Base-by-base conservation (phyloP, 92 coral and sea anemone genomes). In the Pocillopora grandis region DNA sequence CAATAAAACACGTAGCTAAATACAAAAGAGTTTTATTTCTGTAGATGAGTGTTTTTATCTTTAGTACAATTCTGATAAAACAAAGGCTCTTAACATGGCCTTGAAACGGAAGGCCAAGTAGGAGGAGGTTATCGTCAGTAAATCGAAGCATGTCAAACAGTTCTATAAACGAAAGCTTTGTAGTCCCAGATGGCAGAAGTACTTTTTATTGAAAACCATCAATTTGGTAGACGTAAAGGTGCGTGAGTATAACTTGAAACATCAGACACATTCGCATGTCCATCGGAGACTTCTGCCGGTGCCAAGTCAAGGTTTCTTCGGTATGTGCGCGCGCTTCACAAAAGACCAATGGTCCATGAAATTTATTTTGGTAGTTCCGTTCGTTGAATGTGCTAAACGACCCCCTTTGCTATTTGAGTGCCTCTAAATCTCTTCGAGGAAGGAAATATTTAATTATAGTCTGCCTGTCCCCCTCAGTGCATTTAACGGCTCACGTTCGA, bases 381-480 rank as follows among this genome's bases (percentile, higher is more conserved):
- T 81, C 69, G 37, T 23, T 71, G 14, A 81, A 70, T 81, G 68
- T 59, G 69, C 69, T 81, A 70, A 81, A 71, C 71, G 85, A 81
- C 77, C 59, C 59, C 77, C 67, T 68, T 61, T 66, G 65, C 16
- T 11, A 49, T 55, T 27, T 37, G 68, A 80, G 62, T 65, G 73
- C 10, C 35, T 66, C 52, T 72, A 75, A 68, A 55, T 67, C 75
- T 27, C 20, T 48, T 12, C 48, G 42, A 37, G 84, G 66, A 27
- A 80, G 84, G 84, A 80, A 80, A 16, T 80, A 17, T 63, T 37
- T 37, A 70, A 77, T 31, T 21, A 77, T 16, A n/a, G 62, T 49
- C 62, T 63, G 23, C 71, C 55, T 20, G 52, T 62, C 14, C 19
- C 10, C 12, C 37, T 60, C 16, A 31, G 68, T 14, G 62, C 15